Conservation (phyloP, 1,140 invertebrate genomes). For the Micrasema longulum region DNA sequence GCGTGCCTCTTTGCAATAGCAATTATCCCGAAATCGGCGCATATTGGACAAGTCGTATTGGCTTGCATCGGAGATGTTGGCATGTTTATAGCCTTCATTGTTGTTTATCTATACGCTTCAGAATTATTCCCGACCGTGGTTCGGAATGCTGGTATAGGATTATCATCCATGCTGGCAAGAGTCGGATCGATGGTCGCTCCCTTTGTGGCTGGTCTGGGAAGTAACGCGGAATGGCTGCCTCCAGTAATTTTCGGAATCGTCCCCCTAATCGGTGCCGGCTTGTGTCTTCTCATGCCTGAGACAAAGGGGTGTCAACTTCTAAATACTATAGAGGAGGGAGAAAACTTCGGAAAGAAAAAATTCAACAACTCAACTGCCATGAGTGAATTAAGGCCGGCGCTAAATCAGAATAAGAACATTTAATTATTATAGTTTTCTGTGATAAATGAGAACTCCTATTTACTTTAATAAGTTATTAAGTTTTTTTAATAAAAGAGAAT, state of each 20-base stretch:
- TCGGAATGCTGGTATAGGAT: conserved; percentile 75
- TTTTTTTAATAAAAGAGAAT: too few species aligned
- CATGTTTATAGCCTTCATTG: conserved; percentile 75
- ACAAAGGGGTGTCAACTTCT: conserved; percentile 79
- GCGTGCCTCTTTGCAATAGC: conserved; percentile 71
- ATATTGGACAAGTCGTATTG: conserved; percentile 67
- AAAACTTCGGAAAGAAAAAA: conserved; percentile 75
- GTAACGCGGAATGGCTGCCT: conserved; percentile 69
- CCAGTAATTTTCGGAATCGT: conserved; percentile 76
- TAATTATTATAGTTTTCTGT: conserved; percentile 13
- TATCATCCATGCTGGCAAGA: conserved; percentile 76
- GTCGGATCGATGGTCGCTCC: conserved; percentile 77
- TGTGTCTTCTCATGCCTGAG: conserved; percentile 80
- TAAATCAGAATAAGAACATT: conserved; percentile 7
- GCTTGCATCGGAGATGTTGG: conserved; percentile 77
- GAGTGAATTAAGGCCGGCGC: conserved; percentile 15
- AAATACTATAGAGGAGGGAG: conserved; percentile 83
- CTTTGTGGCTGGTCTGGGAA: conserved; percentile 69
- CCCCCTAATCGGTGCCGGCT: conserved; percentile 72
- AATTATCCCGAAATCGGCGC: conserved; percentile 64
- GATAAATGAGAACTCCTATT: conserved; percentile 55
- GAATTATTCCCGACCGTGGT: conserved; percentile 79
- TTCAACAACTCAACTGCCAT: conserved; percentile 1
- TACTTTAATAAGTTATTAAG: background rate
- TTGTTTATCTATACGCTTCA: conserved; percentile 76